phyloP scores from a whole-genome alignment of 2,113 vertebrate species.

The Antigone vipio region DNA sequence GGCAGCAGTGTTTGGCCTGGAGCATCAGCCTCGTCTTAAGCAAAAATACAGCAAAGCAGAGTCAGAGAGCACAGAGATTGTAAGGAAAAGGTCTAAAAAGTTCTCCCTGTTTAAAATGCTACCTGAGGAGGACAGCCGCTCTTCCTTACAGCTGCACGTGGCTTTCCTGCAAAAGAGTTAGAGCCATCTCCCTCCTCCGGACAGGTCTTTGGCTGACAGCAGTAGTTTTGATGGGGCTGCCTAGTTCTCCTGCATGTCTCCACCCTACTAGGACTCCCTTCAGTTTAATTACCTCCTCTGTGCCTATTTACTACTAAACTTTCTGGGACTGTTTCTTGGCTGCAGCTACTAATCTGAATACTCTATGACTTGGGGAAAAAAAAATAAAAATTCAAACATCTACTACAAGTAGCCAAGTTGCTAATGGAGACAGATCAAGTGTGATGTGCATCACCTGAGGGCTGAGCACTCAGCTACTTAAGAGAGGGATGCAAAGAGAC shows the following conservation, averaged over 20 bases:
- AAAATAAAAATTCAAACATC: neutral
- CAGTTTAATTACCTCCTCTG: neutral
- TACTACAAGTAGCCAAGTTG: neutral
- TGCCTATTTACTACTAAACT: neutral
- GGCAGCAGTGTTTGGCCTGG: neutral
- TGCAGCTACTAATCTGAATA: neutral
- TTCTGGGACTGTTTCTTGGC: neutral
- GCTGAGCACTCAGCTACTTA: neutral
- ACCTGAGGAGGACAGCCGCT: neutral
- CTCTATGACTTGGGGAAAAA: neutral
- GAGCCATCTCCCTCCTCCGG: neutral
- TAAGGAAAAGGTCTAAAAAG: neutral
- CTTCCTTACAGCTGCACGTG: neutral
- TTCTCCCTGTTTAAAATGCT: neutral
- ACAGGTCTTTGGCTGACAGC: neutral
- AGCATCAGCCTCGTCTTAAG: neutral
- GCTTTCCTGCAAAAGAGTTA: neutral
- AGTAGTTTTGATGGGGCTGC: neutral
- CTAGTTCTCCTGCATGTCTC: neutral
- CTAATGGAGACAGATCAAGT: neutral
- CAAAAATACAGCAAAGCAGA: neutral
- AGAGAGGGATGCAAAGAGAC: neutral
- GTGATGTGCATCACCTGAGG: neutral
- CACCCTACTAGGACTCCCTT: neutral
- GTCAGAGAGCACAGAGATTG: neutral